Evolutionary conservation across 2,113 vertebrate genomes (phyloP).

Genomic region (Origma solitaria): DNA sequence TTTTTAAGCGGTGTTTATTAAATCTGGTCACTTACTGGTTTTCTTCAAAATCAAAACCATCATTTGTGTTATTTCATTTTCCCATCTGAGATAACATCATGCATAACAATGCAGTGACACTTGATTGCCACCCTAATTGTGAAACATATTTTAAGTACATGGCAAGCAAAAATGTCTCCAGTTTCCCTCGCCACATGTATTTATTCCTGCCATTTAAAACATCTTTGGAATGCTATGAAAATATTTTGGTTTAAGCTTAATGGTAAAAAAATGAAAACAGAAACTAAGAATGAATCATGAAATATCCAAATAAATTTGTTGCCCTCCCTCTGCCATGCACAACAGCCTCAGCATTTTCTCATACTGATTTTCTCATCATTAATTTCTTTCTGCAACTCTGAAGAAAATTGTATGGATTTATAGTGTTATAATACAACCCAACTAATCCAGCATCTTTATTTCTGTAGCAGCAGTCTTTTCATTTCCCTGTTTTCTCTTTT

Average conservation of each 20-base stretch:
- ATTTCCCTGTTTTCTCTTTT: background rate
- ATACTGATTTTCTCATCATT: background rate
- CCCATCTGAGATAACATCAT: conserved; percentile 48
- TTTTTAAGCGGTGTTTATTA: background rate
- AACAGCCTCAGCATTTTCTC: background rate
- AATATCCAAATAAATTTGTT: background rate
- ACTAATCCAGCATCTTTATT: background rate
- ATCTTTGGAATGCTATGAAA: background rate
- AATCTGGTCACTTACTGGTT: background rate
- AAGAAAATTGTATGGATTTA: background rate
- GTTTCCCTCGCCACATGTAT: background rate
- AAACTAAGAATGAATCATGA: background rate
- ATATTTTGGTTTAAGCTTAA: background rate
- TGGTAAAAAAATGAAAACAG: background rate
- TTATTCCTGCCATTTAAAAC: background rate
- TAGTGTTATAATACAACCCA: background rate
- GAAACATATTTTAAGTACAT: background rate
- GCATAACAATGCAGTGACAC: conserved; percentile 39
- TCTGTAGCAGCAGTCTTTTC: background rate
- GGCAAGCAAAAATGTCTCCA: background rate
- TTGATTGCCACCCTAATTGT: background rate
- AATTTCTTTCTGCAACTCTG: background rate
- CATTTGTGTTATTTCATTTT: conserved; percentile 32
- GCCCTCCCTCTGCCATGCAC: background rate
- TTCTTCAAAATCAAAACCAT: background rate